Conservation (phyloP, 2,797 vertebrate genomes). For the Lycodopsis pacificus region DNA sequence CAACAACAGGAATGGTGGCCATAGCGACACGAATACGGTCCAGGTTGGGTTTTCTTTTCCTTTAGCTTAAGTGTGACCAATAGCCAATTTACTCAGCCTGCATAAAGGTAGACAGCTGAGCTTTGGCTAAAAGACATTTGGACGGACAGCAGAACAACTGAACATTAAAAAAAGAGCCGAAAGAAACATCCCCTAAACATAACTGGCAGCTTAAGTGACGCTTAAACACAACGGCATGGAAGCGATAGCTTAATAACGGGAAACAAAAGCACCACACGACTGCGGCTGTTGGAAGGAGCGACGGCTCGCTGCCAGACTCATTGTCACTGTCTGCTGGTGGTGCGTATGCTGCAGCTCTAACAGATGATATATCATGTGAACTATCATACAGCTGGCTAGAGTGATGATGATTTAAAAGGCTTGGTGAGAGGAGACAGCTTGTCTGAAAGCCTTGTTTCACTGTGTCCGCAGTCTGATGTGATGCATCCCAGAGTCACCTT, state of each 20-base stretch:
- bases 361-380: conserved; percentile 79
- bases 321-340: conserved; percentile 67
- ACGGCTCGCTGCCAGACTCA: conserved; percentile 63
- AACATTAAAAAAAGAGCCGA: conserved; percentile 41
- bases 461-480: conserved; percentile 68
- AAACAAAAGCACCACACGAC: conserved; percentile 57
- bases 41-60: not conserved
- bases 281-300: conserved; percentile 43
- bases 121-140: conserved; percentile 49
- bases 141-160: conserved; percentile 62
- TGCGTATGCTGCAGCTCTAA: conserved; percentile 60
- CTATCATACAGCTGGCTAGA: conserved; percentile 70
- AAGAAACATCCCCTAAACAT: conserved; percentile 44
- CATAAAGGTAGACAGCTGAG: conserved; percentile 59
- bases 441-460: conserved; percentile 81
- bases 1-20: not conserved
- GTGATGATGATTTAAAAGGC: conserved; percentile 86
- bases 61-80: conserved; percentile 39
- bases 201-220: conserved; percentile 64
- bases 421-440: conserved; percentile 75
- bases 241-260: conserved; percentile 67
- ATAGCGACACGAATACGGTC: conserved; percentile 4
- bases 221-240: conserved; percentile 65
- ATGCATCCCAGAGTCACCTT: conserved; percentile 83
- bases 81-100: conserved; percentile 31